These are phyloP conservation scores for Charanyca ferruginea DNA, from an alignment of 2,888 invertebrate species.

Conservation along the genomic window DNA sequence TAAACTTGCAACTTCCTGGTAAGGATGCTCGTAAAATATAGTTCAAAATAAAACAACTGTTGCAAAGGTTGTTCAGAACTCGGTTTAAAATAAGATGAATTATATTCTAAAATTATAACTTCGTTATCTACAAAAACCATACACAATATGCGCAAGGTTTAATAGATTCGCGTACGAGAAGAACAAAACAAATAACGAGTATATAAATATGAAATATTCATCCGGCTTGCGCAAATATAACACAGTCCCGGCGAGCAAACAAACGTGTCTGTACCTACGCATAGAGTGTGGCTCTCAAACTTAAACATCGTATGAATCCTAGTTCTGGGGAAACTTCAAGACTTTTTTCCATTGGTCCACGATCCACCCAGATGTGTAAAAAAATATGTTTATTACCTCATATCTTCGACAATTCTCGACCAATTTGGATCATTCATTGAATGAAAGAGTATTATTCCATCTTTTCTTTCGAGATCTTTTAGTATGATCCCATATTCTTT, in stretches of 20 bases:
- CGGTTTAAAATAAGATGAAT: not conserved
- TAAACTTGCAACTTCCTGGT: not conserved
- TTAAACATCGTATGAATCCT: not conserved
- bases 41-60: too few species aligned
- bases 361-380: too few species aligned
- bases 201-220: slow-evolving; percentile 64
- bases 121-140: not conserved
- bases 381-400: too few species aligned
- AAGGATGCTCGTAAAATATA: not conserved
- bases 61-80: too few species aligned
- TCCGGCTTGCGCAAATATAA: slow-evolving; percentile 61
- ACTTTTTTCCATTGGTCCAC: not conserved
- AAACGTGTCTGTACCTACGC: slow-evolving; percentile 59
- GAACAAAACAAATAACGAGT: slow-evolving; percentile 55
- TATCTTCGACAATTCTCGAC: too few species aligned
- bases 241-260: slow-evolving; percentile 60
- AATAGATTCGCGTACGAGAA: slow-evolving; percentile 23
- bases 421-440: too few species aligned
- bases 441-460: too few species aligned
- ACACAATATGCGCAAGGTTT: slow-evolving; percentile 3
- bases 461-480: too few species aligned
- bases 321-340: not conserved
- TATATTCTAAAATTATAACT: not conserved
- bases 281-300: slow-evolving; percentile 52
- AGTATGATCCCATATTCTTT: too few species aligned